Percentiles rank a stretch among this genome's conserved stretches.
Evolutionary conservation across 2,888 invertebrate species (phyloP).

Genomic region (Hypselothyrea guttata): DNA sequence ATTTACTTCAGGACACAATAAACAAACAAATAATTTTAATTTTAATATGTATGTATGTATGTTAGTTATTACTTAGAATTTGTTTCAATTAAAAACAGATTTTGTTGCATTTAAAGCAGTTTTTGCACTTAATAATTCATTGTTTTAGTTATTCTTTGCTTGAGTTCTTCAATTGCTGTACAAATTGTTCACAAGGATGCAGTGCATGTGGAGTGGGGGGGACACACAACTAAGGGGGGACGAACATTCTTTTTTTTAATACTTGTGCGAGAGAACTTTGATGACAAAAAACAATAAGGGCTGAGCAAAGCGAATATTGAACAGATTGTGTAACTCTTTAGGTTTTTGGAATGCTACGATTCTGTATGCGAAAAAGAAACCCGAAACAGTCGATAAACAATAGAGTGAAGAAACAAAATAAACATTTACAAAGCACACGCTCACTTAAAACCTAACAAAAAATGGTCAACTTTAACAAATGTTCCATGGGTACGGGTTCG

Average conservation of each 20-base stretch:
- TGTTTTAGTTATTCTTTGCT: conserved; percentile 44
- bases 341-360: conserved; percentile 71
- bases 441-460: conserved; percentile 76
- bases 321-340: conserved; percentile 22
- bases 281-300: conserved; percentile 16
- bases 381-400: conserved; percentile 5
- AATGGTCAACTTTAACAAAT: conserved; percentile 69
- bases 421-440: conserved; percentile 50
- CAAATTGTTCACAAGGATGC: conserved; percentile 62
- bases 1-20: conserved; percentile 54
- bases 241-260: conserved; percentile 43
- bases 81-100: conserved; percentile 46
- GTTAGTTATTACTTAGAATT: too few relatives aligned
- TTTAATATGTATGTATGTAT: conserved; percentile 17
- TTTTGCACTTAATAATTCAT: conserved; percentile 71
- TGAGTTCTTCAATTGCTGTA: conserved; percentile 64
- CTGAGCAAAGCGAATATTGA: conserved; percentile 32
- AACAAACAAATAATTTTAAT: conserved; percentile 47
- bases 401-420: conserved; percentile 49
- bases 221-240: conserved; percentile 27
- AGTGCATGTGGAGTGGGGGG: conserved; percentile 39
- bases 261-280: conserved; percentile 62
- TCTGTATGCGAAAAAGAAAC: conserved; percentile 53
- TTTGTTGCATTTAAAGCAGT: conserved; percentile 60
- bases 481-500: conserved; percentile 43